phyloP scores from a whole-genome alignment of 2,113 vertebrate genomes.

The Rhinopomastus cyanomelas region DNA sequence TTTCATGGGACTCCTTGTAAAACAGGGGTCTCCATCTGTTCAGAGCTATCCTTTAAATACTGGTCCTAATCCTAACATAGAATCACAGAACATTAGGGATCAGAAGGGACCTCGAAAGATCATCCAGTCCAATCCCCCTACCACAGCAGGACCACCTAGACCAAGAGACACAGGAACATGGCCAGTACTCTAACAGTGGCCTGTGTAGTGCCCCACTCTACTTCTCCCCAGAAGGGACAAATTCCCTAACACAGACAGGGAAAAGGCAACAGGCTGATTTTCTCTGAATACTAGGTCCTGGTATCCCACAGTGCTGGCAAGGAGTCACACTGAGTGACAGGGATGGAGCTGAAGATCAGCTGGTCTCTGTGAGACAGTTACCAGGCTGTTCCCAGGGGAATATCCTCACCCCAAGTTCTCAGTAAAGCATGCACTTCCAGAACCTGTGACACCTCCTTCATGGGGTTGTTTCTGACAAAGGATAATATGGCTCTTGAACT shows the following conservation, averaged over 20 bases:
- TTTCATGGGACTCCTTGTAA: too few species aligned
- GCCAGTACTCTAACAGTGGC: too few species aligned
- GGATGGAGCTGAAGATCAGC: neutral
- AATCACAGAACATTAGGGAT: too few species aligned
- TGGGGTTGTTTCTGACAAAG: neutral
- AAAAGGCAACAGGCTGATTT: neutral
- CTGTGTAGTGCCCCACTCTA: neutral
- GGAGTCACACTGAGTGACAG: neutral
- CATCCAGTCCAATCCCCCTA: too few species aligned
- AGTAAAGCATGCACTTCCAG: neutral
- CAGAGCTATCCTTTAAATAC: too few species aligned
- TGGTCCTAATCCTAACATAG: too few species aligned
- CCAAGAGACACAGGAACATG: too few species aligned
- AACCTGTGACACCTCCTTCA: neutral
- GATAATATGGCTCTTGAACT: neutral
- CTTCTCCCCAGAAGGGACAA: neutral
- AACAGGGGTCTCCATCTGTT: too few species aligned
- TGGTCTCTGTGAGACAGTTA: neutral
- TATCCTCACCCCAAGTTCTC: neutral
- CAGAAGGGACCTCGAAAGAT: too few species aligned
- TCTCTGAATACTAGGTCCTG: neutral
- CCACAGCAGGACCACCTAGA: too few species aligned
- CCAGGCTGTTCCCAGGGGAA: neutral
- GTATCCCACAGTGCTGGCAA: neutral
- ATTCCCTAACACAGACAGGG: neutral